A percentile compares a stretch with the other conserved stretches of the same genome.
These are phyloP conservation scores for Psittacara wagleri DNA, from an alignment of 2,113 vertebrate genomes.

Conservation along the genomic window DNA sequence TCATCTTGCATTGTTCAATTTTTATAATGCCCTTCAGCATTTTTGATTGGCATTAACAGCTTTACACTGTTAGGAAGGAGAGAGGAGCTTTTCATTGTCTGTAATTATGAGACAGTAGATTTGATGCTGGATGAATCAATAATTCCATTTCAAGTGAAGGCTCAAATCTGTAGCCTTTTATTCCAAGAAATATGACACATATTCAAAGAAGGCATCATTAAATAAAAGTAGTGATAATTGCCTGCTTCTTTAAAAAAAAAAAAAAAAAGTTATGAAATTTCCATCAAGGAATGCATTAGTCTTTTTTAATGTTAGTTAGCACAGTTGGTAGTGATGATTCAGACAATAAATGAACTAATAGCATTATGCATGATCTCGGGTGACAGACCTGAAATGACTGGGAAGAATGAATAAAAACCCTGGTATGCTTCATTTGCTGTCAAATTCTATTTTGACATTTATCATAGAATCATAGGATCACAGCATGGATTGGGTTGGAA, in stretches of 20 bases:
- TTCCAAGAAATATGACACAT: slow-evolving; percentile 3
- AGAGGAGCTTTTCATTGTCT: slow-evolving; percentile 18
- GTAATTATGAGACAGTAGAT: background rate
- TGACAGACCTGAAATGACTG: background rate
- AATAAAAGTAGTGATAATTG: slow-evolving; percentile 46
- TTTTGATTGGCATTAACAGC: background rate
- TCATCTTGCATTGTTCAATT: background rate
- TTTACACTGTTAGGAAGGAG: background rate
- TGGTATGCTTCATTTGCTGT: background rate
- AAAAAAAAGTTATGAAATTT: background rate
- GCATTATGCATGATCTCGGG: background rate
- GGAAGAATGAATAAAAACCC: background rate
- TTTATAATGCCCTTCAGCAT: background rate
- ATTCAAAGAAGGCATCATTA: slow-evolving; percentile 39
- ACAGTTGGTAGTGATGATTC: slow-evolving; percentile 24
- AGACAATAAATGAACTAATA: slow-evolving; percentile 4
- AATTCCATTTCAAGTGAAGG: slow-evolving; percentile 35
- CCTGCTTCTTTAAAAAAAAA: background rate
- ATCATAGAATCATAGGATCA: background rate
- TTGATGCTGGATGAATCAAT: slow-evolving; percentile 33
- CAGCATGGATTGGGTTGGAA: background rate
- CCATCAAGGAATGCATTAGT: slow-evolving; percentile 59
- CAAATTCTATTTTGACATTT: background rate
- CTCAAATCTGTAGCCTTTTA: slow-evolving; percentile 34
- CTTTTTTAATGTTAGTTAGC: slow-evolving; percentile 41